Evolutionary conservation across 2,888 invertebrate genomes (phyloP), one percentile per base, ranked within the genome.

Genomic region (Eucera pruinosa): DNA sequence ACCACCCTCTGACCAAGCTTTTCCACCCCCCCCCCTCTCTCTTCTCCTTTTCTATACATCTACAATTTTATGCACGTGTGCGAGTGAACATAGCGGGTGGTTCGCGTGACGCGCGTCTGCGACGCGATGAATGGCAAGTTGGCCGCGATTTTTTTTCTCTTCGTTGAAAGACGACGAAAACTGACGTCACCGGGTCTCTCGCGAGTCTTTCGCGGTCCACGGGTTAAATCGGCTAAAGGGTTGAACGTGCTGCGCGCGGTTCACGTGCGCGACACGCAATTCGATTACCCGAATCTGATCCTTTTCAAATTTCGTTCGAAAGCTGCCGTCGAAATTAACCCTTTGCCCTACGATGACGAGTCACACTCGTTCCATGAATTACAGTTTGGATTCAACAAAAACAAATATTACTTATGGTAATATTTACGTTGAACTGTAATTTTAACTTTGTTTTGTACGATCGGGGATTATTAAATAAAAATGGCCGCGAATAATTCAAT

Each of bases 1-100:
- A 81, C 70, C 66, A 70, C 69, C 70, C 78, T 64, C 80, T 64
- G 81, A 70, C 69, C 64, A 54, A 74, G 50, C 60, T 55, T 67
- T 61, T 47, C 25, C 61, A 11, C 15, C 55, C 43, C 57, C 9
- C 15, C 33, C 50, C 39, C n/a, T n/a, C n/a, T n/a, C n/a, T n/a
- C n/a, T n/a, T n/a, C n/a, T n/a, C n/a, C n/a, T 25, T 20, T 18
- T n/a, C 9, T 20, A 9, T 54, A n/a, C 4, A 18, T n/a, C n/a
- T 20, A 11, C n/a, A 30, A 2, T 30, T 11, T 33, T 4, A 2
- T 11, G 25, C 15, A 30, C 36, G 39, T 41, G 13, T n/a, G n/a
- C 23, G 23, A 48, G n/a, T 25, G 30, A 33, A 36, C 33, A 54
- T 41, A 18, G 30, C 30, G 27, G 39, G 33, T 33, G 41, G 47